Percentiles rank a stretch among this genome's conserved stretches.
These are phyloP conservation scores for Rhopalosiphum nymphaeae DNA, from an alignment of 2,888 invertebrate species.

Conservation along the genomic window DNA sequence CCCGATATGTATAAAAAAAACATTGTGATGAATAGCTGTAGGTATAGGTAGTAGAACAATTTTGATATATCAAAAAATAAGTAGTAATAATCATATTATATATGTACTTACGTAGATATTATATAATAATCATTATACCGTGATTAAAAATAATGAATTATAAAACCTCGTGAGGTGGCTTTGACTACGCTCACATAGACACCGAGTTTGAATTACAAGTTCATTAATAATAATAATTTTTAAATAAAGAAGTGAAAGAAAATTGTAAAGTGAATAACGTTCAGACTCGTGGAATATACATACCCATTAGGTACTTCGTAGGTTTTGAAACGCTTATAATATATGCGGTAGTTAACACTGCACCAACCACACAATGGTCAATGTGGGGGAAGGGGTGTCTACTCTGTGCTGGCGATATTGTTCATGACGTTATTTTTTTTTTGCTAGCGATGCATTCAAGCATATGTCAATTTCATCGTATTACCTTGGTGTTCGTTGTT, in stretches of 20 bases:
- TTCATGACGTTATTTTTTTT: background rate
- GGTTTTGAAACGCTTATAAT: background rate
- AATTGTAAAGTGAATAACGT: background rate
- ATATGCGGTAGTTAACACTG: background rate
- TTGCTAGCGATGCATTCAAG: background rate
- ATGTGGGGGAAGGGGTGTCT: background rate
- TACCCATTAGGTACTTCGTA: background rate
- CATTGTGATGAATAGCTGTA: background rate
- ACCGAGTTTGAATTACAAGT: background rate
- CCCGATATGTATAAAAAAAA: background rate
- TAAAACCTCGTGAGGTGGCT: background rate
- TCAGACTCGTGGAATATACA: background rate
- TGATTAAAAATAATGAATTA: background rate
- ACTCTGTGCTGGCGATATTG: background rate
- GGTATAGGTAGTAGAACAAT: background rate
- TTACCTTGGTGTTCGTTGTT: background rate
- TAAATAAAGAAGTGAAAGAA: conserved; percentile 20
- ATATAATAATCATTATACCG: background rate
- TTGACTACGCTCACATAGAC: background rate
- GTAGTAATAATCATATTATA: background rate
- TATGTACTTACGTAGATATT: background rate
- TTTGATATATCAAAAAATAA: background rate
- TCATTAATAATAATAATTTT: conserved; percentile 2
- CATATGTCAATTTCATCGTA: background rate
- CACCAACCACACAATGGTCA: background rate